Evolutionary conservation across 1,140 invertebrate genomes (phyloP).

Genomic region (Tetragnatha versicolor): DNA sequence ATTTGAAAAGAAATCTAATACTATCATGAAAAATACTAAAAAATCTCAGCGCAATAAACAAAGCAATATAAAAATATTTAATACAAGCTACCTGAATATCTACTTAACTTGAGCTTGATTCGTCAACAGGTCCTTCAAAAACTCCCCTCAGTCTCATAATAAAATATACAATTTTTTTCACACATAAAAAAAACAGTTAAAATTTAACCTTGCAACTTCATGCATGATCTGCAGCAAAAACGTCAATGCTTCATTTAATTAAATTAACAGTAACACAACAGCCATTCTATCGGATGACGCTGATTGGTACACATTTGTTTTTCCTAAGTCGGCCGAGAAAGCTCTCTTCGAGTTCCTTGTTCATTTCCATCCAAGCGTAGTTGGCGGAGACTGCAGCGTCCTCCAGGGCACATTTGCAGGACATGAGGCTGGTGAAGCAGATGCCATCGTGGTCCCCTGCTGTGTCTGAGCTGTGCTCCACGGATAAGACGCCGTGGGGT

Average conservation of each 20-base stretch:
- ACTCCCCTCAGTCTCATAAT: no score
- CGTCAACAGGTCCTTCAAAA: no score
- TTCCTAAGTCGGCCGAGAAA: conserved; percentile 74
- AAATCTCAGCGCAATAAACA: no score
- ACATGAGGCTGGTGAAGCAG: conserved; percentile 83
- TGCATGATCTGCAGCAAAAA: conserved; percentile 22
- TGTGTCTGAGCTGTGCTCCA: conserved; percentile 62
- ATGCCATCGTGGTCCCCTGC: conserved; percentile 74
- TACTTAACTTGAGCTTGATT: no score
- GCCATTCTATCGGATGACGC: conserved; percentile 76
- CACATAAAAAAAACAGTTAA: not conserved
- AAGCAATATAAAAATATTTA: no score
- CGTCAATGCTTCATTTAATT: not conserved
- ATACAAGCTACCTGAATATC: no score
- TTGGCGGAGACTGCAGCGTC: conserved; percentile 80
- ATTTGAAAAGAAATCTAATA: no score
- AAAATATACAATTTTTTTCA: conserved; percentile 6
- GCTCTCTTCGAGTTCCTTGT: conserved; percentile 73
- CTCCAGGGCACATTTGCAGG: conserved; percentile 82
- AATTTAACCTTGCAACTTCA: not conserved
- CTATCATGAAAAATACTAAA: no score
- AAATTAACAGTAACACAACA: not conserved
- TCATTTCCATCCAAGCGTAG: conserved; percentile 85
- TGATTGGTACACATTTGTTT: conserved; percentile 79
- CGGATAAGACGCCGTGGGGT: conserved; percentile 71